Conservation (phyloP, 2,113 vertebrate genomes). For the Cisticola juncidis region DNA sequence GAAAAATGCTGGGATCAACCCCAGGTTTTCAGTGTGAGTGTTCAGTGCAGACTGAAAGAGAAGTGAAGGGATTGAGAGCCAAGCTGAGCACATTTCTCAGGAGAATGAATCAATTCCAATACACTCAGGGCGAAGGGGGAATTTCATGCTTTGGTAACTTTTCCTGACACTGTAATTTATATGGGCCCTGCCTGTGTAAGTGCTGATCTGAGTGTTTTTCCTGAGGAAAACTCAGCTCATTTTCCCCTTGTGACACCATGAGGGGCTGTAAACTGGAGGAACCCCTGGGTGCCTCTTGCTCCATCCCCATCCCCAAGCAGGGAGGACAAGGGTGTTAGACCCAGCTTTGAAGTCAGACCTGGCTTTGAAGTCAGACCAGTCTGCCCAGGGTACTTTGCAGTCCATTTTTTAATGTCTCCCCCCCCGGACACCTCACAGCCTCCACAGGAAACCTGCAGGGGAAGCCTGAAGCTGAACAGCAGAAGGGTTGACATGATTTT, state of each 20-base stretch:
- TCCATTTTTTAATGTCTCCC: not conserved
- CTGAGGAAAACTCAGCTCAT: not conserved
- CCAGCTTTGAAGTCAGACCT: not conserved
- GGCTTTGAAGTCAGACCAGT: not conserved
- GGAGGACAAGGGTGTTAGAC: accelerated
- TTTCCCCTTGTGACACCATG: accelerated
- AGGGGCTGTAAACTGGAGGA: not conserved
- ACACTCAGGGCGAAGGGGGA: not conserved
- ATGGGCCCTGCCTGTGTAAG: not conserved
- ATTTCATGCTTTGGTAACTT: constrained; percentile 45
- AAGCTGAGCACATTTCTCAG: not conserved
- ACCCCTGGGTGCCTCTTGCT: not conserved
- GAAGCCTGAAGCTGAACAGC: not conserved
- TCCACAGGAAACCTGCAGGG: not conserved
- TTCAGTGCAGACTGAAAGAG: not conserved
- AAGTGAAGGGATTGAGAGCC: not conserved
- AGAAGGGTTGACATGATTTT: not conserved
- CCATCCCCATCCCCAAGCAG: accelerated
- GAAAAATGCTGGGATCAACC: not conserved
- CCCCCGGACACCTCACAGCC: not conserved
- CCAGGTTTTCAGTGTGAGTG: not conserved
- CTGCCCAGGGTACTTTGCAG: not conserved
- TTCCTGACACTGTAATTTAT: constrained; percentile 23
- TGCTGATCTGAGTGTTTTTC: not conserved
- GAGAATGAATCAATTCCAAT: constrained; percentile 26